Percentiles rank a stretch among this genome's conserved stretches.
phyloP scores from a whole-genome alignment of 2,888 invertebrate genomes.

The Serripes groenlandicus region DNA sequence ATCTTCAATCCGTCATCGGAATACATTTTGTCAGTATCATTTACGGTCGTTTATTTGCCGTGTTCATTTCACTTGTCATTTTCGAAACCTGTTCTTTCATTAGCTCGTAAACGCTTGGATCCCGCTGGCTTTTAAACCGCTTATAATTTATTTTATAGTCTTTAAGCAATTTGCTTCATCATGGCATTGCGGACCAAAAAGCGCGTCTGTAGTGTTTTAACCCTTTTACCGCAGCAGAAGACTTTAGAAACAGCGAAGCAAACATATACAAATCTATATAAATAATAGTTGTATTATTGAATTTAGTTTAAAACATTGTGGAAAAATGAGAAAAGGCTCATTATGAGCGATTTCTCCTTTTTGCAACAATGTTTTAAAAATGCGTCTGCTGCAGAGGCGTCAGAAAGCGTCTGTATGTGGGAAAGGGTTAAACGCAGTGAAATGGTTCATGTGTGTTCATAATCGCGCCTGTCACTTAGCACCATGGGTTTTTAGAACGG shows the following conservation, averaged over 20 bases:
- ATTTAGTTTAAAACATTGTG: background rate
- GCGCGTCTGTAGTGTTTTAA: conserved; percentile 8
- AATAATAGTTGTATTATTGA: too few relatives aligned
- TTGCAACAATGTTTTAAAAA: background rate
- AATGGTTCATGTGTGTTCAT: background rate
- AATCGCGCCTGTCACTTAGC: conserved; percentile 46
- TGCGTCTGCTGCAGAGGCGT: background rate
- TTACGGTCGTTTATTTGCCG: conserved; percentile 64
- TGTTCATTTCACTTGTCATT: conserved; percentile 70
- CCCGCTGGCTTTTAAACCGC: conserved; percentile 61
- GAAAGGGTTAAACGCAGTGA: background rate
- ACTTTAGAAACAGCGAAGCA: too few relatives aligned
- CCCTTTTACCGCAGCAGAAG: background rate
- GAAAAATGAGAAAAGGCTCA: background rate
- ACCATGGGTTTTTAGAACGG: conserved; percentile 50
- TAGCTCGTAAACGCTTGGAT: conserved; percentile 58
- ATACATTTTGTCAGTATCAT: conserved; percentile 26
- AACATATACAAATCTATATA: too few relatives aligned
- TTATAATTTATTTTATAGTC: conserved; percentile 69
- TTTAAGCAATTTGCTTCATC: conserved; percentile 48
- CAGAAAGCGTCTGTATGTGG: too few relatives aligned
- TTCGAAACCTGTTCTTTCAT: conserved; percentile 67
- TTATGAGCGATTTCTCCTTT: background rate
- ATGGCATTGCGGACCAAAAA: conserved; percentile 28
- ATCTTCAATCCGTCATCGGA: conserved; percentile 15